phyloP scores from a whole-genome alignment of 2,797 vertebrate genomes.

The Hoplostethus mediterraneus region DNA sequence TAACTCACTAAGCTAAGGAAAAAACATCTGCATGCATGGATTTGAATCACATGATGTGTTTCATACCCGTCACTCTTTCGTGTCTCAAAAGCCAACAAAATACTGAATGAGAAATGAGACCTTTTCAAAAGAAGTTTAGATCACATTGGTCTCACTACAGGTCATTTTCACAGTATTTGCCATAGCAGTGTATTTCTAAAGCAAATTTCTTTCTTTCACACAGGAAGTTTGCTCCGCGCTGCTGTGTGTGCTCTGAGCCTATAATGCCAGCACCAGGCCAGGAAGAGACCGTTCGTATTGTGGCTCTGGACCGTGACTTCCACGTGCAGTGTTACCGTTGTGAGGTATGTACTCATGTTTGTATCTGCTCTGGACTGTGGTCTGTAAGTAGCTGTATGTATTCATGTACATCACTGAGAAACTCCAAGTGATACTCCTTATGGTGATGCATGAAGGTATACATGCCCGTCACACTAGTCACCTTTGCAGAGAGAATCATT shows the following conservation, averaged over 20 bases:
- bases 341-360: constrained; percentile 85
- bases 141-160: background rate
- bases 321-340: constrained; percentile 98
- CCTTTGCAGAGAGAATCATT: constrained; percentile 49
- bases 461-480: constrained; percentile 37
- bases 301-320: constrained; percentile 97
- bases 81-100: background rate
- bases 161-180: background rate
- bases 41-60: too few relatives aligned
- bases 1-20: background rate
- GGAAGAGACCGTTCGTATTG: constrained; percentile 98
- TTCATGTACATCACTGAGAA: background rate
- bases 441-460: constrained; percentile 2
- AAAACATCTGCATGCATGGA: background rate
- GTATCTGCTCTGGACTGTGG: background rate
- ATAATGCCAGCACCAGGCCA: constrained; percentile 98
- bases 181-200: constrained; percentile 4
- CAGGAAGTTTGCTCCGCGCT: constrained; percentile 98
- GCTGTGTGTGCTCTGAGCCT: constrained; percentile 95
- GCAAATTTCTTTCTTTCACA: constrained; percentile 7
- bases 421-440: constrained; percentile 27
- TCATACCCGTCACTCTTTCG: background rate
- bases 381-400: constrained; percentile 8
- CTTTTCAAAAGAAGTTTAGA: background rate
- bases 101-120: background rate